phyloP scores from a whole-genome alignment of 2,113 vertebrate genomes.

The Tor tambroides region DNA sequence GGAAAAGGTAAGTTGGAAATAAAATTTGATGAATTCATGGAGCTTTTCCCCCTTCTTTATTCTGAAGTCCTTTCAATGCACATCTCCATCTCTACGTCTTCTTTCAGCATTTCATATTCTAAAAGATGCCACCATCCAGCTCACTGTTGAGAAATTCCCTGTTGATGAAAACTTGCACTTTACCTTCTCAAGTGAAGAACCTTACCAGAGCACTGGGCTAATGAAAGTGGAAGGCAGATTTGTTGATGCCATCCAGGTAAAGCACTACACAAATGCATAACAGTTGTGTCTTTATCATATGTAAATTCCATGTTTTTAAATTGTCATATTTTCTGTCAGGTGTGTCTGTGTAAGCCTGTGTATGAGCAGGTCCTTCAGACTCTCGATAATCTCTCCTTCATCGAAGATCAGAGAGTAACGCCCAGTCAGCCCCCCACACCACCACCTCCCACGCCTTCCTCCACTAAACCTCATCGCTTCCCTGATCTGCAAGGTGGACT shows the following conservation, averaged over 20 bases:
- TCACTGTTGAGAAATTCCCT: constrained; percentile 89
- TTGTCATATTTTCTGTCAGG: constrained; percentile 72
- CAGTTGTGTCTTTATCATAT: background rate
- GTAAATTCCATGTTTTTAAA: constrained; percentile 10
- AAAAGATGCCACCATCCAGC: constrained; percentile 94
- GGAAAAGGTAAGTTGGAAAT: constrained; percentile 84
- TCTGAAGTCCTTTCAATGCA: background rate
- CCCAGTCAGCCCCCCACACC: constrained; percentile 74
- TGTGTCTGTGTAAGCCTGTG: constrained; percentile 92
- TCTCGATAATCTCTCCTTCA: constrained; percentile 90
- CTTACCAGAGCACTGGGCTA: constrained; percentile 79
- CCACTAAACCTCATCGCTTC: constrained; percentile 75
- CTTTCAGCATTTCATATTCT: constrained; percentile 93
- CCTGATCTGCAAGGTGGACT: constrained; percentile 80
- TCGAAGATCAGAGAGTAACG: constrained; percentile 79
- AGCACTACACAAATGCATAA: background rate
- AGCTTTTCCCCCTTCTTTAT: background rate
- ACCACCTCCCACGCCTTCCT: constrained; percentile 79
- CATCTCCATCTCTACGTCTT: background rate
- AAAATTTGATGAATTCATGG: background rate
- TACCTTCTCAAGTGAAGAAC: constrained; percentile 78
- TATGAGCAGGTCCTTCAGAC: constrained; percentile 98
- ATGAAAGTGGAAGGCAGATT: constrained; percentile 93
- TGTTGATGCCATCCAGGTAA: constrained; percentile 92
- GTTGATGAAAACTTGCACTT: constrained; percentile 78